These are phyloP conservation scores for Pomacea maculata DNA, from an alignment of 1,140 invertebrate species.

Conservation along the genomic window DNA sequence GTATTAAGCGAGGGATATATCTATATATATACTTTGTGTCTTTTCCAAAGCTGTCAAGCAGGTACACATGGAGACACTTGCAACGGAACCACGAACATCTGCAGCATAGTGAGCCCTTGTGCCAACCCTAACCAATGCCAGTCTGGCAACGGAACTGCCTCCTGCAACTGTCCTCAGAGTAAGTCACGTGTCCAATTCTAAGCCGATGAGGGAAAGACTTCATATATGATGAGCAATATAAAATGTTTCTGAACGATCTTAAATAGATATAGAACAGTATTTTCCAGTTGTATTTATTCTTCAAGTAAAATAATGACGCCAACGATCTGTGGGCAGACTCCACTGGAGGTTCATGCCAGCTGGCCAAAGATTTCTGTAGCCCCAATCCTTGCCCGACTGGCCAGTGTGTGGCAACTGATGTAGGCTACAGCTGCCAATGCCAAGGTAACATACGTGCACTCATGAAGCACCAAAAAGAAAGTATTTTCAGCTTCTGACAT, in stretches of 20 bases:
- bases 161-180: slow-evolving; percentile 1
- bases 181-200: not conserved
- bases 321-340: slow-evolving; percentile 17
- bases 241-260: no score
- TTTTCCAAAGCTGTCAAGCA: not conserved
- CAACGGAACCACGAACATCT: not conserved
- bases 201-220: no score
- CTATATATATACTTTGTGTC: not conserved
- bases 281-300: no score
- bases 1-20: no score
- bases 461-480: no score
- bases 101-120: not conserved
- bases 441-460: not conserved
- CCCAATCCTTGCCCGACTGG: slow-evolving; percentile 23
- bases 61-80: slow-evolving; percentile 9
- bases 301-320: no score
- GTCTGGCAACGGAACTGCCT: slow-evolving; percentile 1
- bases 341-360: slow-evolving; percentile 28
- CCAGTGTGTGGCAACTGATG: slow-evolving; percentile 8
- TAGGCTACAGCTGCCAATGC: slow-evolving; percentile 28
- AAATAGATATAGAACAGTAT: no score
- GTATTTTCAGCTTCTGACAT: no score
- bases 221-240: no score
- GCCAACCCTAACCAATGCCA: not conserved
- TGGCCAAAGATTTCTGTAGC: slow-evolving; percentile 26